These are phyloP conservation scores for Dione vanillae DNA, from an alignment of 2,888 invertebrate genomes.

Conservation along the genomic window DNA sequence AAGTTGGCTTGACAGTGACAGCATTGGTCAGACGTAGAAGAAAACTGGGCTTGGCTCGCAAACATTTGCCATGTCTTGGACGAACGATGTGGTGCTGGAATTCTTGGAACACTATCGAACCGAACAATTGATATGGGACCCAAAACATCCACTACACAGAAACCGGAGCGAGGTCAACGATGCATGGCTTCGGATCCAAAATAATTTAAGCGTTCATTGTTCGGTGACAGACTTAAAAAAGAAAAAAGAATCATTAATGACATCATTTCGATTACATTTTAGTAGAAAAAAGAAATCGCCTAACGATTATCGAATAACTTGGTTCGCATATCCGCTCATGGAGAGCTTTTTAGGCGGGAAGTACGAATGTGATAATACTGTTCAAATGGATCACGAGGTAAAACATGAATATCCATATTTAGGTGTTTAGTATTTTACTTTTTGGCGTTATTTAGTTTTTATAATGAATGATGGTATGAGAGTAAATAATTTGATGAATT, in stretches of 20 bases:
- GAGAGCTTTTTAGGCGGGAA: constrained; percentile 73
- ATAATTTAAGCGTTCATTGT: constrained; percentile 60
- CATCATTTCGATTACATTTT: constrained; percentile 69
- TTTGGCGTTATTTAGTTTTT: neutral
- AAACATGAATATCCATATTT: constrained; percentile 30
- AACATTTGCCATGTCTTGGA: constrained; percentile 65
- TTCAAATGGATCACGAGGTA: constrained; percentile 68
- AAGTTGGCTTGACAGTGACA: constrained; percentile 25
- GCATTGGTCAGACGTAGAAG: constrained; percentile 38
- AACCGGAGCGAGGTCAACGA: constrained; percentile 67
- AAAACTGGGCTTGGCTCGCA: constrained; percentile 40
- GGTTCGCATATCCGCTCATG: constrained; percentile 77
- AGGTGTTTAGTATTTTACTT: neutral
- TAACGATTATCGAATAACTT: constrained; percentile 62
- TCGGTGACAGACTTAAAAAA: constrained; percentile 70
- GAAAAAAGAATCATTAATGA: constrained; percentile 79
- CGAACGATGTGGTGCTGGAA: constrained; percentile 68
- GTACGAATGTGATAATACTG: constrained; percentile 71
- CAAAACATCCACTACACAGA: constrained; percentile 67
- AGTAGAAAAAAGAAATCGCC: constrained; percentile 63
- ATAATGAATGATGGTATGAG: neutral
- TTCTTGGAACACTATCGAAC: constrained; percentile 71
- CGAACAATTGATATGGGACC: constrained; percentile 74
- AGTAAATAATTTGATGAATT: neutral
- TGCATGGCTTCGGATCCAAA: constrained; percentile 74